A percentile compares a stretch with the other conserved stretches of the same genome.
Conservation (phyloP, 2,113 vertebrate genomes). For the Ranitomeya imitator region DNA sequence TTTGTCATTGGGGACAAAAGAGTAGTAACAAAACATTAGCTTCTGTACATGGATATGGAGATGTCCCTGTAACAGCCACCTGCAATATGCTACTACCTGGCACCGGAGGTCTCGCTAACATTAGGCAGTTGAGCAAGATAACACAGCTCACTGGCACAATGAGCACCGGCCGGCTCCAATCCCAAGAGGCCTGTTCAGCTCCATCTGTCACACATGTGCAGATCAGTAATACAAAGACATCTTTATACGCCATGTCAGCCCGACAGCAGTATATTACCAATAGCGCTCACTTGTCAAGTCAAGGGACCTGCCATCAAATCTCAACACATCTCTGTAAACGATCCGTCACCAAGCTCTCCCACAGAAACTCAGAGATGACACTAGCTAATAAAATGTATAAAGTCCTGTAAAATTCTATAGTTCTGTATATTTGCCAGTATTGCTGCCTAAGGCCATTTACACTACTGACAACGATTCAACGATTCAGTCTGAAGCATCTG, state of each 20-base stretch:
- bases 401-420: too few species aligned
- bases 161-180: background rate
- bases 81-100: conserved; percentile 31
- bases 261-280: background rate
- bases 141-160: conserved; percentile 19
- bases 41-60: background rate
- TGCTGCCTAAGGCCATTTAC: too few species aligned
- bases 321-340: background rate
- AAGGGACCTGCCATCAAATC: background rate
- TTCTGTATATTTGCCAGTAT: too few species aligned
- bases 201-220: conserved; percentile 31
- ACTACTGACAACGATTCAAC: too few species aligned
- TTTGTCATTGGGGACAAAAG: background rate
- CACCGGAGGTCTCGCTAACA: background rate
- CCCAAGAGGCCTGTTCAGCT: conserved; percentile 31
- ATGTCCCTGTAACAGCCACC: background rate
- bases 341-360: background rate
- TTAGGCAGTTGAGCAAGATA: conserved; percentile 35
- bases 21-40: background rate
- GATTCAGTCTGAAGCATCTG: too few species aligned
- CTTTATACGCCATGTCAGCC: background rate
- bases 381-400: too few species aligned
- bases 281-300: too few species aligned
- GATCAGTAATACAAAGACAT: background rate
- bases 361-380: too few species aligned